Evolutionary conservation across 2,797 vertebrate genomes (phyloP), one percentile per base, ranked within the genome.

Genomic region (Melanogrammus aeglefinus): DNA sequence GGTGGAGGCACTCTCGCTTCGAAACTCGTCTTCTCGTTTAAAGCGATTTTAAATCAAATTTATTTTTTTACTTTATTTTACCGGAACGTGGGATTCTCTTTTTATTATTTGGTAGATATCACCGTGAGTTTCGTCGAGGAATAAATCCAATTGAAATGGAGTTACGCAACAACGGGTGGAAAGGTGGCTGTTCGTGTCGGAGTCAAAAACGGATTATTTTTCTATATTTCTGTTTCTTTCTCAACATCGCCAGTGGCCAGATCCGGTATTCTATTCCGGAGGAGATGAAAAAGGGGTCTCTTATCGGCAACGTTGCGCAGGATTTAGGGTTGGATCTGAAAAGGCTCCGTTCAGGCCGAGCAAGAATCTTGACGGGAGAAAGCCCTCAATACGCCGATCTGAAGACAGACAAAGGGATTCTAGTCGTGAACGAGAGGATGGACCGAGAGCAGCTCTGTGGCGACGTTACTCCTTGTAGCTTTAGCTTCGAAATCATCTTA

Each of bases 221-320:
- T 7, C 13, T 71, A 14, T 31, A 12, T 71, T 31, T 71, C 27
- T 10, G 13, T 6, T 31, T 71, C 14, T 29, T 71, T 27, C 10
- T 71, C 27, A 27, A 71, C 81, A 13, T 81, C 16, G 73, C 87
- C 77, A 85, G 77, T n/a, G 92, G 94, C 78, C 91, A 94, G 35
- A 90, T 96, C 79, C 93, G 94, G 73, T 97, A 97, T 92, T 94
- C 95, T 14, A 90, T 96, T 66, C 94, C 93, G 47, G 96, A 97
- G 84, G 96, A 97, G 79, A 92, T 94, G 91, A 90, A 91, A 75
- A 92, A 91, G 85, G 92, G 92, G 3, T 92, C 90, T 0, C 73
- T 92, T 0, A 91, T 94, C 72, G 93, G 94, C 0, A 90, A 93
- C 75, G 86, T 94, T 33, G 83, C 88, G 4, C 89, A 90, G 75